These are phyloP conservation scores for Cephalopachus bancanus DNA, from an alignment of 2,797 vertebrate genomes.

Conservation along the genomic window DNA sequence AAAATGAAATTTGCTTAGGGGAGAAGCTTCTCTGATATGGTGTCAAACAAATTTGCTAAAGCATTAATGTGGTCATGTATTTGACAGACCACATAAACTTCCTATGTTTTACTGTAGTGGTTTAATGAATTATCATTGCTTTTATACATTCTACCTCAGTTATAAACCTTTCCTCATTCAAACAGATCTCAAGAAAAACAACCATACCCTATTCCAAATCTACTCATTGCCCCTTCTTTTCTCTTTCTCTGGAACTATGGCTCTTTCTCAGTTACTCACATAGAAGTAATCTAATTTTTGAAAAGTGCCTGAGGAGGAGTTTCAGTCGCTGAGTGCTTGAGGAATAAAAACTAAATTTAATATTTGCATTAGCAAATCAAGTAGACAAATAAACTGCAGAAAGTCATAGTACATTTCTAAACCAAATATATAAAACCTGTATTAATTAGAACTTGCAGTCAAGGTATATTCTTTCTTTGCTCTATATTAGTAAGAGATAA, in stretches of 20 bases:
- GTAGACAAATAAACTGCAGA: not conserved
- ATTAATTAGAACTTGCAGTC: conserved; percentile 24
- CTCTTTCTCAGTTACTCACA: not conserved
- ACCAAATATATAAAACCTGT: not conserved
- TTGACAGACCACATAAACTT: not conserved
- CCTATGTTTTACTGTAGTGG: not conserved
- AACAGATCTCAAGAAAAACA: not conserved
- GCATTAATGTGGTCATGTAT: not conserved
- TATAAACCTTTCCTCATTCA: not conserved
- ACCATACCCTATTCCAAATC: not conserved
- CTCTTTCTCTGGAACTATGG: not conserved
- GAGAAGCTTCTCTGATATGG: conserved; percentile 9
- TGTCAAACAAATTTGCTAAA: conserved; percentile 24
- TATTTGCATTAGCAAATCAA: conserved; percentile 17
- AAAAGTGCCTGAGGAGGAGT: not conserved
- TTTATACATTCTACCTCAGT: not conserved
- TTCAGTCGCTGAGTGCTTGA: not conserved
- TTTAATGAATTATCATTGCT: not conserved
- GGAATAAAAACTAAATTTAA: conserved; percentile 50
- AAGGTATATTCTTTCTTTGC: not conserved
- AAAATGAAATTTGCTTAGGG: conserved; percentile 30
- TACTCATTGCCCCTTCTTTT: not conserved
- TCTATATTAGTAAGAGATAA: not conserved
- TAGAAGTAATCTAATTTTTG: conserved; percentile 34
- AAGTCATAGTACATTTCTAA: not conserved